phyloP scores from a whole-genome alignment of 2,113 vertebrate genomes.

The Anser brachyrhynchus region DNA sequence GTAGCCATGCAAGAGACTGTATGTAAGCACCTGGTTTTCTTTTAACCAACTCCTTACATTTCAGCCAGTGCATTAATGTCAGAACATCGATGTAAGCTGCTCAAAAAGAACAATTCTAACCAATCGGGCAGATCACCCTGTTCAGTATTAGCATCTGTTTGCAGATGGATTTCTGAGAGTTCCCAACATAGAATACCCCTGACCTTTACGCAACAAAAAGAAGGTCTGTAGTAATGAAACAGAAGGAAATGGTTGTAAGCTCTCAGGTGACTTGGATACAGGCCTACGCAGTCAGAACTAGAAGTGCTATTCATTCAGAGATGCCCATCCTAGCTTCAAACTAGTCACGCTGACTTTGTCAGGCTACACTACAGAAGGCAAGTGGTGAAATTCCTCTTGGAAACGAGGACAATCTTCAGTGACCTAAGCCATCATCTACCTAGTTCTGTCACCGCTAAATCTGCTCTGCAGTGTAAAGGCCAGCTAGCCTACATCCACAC shows the following conservation, averaged over 20 bases:
- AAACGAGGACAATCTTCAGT: background rate
- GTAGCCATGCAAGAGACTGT: background rate
- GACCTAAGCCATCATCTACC: background rate
- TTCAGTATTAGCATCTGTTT: background rate
- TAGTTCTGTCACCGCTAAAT: background rate
- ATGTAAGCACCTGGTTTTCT: background rate
- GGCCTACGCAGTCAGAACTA: background rate
- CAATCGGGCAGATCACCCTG: accelerated
- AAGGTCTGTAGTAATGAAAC: background rate
- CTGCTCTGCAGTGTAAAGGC: background rate
- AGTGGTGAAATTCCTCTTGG: background rate
- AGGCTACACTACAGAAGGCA: too few relatives aligned
- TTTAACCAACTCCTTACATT: background rate
- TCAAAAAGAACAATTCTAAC: background rate
- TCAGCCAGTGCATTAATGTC: background rate
- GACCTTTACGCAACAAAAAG: background rate
- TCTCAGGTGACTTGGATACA: background rate
- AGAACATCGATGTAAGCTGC: background rate
- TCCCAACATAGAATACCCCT: background rate
- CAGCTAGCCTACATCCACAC: background rate
- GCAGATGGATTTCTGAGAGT: background rate
- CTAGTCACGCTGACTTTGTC: too few relatives aligned
- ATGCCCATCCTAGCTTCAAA: background rate
- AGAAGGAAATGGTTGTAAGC: background rate
- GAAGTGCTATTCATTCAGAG: background rate